phyloP scores from a whole-genome alignment of 2,888 invertebrate species.

The Lasioglossum lativentre region DNA sequence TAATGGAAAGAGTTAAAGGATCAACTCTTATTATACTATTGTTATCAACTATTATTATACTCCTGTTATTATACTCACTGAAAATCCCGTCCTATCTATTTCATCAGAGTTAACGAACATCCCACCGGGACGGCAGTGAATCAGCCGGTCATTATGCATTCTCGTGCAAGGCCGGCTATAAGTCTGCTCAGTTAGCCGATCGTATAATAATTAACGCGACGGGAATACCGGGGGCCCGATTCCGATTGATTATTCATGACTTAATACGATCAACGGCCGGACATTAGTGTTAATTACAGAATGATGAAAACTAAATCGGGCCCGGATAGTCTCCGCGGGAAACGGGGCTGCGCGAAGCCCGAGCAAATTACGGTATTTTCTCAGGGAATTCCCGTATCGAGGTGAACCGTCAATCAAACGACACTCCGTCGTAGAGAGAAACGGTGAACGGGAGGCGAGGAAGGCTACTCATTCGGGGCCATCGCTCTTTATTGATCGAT shows the following conservation, averaged over 20 bases:
- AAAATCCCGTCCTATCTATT: neutral
- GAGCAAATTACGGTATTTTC: slow-evolving; percentile 26
- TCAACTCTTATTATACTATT: too few species aligned
- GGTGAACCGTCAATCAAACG: slow-evolving; percentile 33
- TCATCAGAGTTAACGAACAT: neutral
- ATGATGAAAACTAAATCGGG: slow-evolving; percentile 21
- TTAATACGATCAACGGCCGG: neutral
- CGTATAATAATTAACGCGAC: slow-evolving; percentile 17
- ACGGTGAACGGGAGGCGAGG: slow-evolving; percentile 27
- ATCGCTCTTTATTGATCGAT: slow-evolving; percentile 63
- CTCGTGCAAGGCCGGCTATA: neutral
- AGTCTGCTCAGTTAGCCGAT: neutral
- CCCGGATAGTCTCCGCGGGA: neutral
- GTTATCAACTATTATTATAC: too few species aligned
- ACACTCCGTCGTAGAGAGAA: slow-evolving; percentile 9
- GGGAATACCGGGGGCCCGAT: neutral
- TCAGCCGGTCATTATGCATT: neutral
- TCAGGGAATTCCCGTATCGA: slow-evolving; percentile 1
- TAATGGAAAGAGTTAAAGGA: too few species aligned
- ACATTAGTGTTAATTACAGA: neutral
- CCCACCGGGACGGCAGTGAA: neutral
- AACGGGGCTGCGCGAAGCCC: neutral
- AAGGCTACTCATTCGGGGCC: slow-evolving; percentile 31
- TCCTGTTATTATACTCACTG: neutral
- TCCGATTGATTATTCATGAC: slow-evolving; percentile 6